These are phyloP conservation scores for Ctenochaetus hawaiiensis DNA, from an alignment of 2,797 vertebrate species.

Conservation along the genomic window DNA sequence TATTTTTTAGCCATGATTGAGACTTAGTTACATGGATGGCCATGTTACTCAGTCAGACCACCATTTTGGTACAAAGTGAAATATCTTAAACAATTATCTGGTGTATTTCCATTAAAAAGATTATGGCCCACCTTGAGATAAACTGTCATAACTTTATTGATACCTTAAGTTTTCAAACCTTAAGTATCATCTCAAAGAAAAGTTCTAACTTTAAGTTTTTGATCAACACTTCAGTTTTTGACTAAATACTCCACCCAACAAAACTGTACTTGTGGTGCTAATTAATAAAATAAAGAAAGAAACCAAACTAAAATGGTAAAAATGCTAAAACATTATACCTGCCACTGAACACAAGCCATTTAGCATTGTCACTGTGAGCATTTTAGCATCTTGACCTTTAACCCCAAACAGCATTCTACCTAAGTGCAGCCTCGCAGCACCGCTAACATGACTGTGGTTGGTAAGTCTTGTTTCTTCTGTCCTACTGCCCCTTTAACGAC, in stretches of 20 bases:
- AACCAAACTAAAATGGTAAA: neutral
- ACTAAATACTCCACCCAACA: neutral
- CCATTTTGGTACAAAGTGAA: neutral
- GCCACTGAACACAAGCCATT: neutral
- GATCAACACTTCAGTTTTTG: too few species aligned
- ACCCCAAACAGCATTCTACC: neutral
- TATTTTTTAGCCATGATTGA: neutral
- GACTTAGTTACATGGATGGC: neutral
- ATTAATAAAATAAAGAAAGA: neutral
- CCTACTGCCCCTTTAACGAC: neutral
- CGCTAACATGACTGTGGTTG: neutral
- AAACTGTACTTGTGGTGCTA: neutral
- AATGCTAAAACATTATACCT: neutral
- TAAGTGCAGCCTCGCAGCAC: neutral
- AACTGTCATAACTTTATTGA: neutral
- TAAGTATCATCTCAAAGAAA: neutral
- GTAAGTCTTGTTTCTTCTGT: conserved; percentile 14
- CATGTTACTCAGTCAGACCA: neutral
- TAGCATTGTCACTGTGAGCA: neutral
- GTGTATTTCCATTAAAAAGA: neutral
- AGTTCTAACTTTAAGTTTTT: too few species aligned
- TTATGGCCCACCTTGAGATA: neutral
- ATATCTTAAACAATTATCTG: neutral
- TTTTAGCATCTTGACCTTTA: conserved; percentile 6
- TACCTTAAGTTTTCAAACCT: neutral